Conservation (phyloP, 2,888 invertebrate genomes). For the Spodoptera littoralis region DNA sequence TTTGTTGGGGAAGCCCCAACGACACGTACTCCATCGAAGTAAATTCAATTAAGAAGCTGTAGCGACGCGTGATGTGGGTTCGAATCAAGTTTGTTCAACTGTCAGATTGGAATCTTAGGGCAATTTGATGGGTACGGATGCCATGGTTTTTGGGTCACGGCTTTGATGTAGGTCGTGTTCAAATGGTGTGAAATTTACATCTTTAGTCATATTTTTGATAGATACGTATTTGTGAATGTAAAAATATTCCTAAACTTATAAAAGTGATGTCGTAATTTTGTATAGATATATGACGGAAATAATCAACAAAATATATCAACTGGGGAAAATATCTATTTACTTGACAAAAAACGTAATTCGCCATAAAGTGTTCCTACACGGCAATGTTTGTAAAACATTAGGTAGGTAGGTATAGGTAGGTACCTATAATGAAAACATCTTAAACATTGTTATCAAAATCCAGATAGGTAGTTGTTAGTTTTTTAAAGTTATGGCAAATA, state of each 20-base stretch:
- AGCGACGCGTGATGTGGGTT: constrained; percentile 51
- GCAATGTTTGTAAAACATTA: no score
- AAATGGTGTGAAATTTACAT: neutral
- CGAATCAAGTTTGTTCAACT: constrained; percentile 31
- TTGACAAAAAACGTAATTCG: no score
- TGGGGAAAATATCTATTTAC: no score
- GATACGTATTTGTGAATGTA: neutral
- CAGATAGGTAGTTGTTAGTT: no score
- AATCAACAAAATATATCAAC: no score
- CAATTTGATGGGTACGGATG: constrained; percentile 20
- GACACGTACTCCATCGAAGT: constrained; percentile 11
- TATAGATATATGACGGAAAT: no score
- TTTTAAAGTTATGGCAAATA: no score
- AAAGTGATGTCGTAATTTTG: no score
- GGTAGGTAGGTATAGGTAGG: no score
- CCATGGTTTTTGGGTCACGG: constrained; percentile 8
- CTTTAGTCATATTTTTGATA: neutral
- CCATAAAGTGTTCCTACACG: no score
- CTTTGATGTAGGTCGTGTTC: constrained; percentile 10
- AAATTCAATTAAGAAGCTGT: constrained; percentile 45
- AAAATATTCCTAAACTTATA: neutral
- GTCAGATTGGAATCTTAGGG: constrained; percentile 47
- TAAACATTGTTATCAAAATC: no score
- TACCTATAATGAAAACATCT: no score
- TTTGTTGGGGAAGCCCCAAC: neutral